Conservation (phyloP, 2,113 vertebrate species). For the Halichoeres trimaculatus region DNA sequence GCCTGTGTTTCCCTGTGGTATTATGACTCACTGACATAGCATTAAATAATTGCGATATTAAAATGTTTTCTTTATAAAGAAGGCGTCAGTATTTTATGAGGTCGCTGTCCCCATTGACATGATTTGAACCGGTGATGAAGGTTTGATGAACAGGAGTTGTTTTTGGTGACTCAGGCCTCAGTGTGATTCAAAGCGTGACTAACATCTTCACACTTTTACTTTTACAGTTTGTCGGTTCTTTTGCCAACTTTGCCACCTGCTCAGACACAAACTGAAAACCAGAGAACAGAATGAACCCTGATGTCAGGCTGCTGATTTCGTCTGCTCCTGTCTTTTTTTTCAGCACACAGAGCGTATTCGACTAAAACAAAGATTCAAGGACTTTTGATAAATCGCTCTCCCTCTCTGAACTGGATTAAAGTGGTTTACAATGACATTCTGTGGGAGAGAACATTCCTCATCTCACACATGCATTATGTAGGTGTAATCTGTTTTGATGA, state of each 20-base stretch:
- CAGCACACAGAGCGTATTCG: conserved; percentile 3
- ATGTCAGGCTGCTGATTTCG: neutral
- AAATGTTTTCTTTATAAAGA: neutral
- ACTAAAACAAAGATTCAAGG: conserved; percentile 12
- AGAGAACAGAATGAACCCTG: neutral
- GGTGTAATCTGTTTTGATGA: conserved; percentile 56
- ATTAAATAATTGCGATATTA: too few species aligned
- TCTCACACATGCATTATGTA: conserved; percentile 48
- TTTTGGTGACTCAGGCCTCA: conserved; percentile 13
- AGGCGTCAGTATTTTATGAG: neutral
- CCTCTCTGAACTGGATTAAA: conserved; percentile 41
- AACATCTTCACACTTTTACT: conserved; percentile 11
- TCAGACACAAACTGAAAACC: neutral
- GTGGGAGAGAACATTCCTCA: conserved; percentile 37
- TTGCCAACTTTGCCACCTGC: neutral
- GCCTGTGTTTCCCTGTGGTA: too few species aligned
- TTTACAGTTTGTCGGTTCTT: conserved; percentile 13
- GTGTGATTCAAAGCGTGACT: conserved; percentile 27
- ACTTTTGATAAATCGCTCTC: conserved; percentile 40
- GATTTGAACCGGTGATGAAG: neutral
- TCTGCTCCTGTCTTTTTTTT: neutral
- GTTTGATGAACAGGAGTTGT: neutral
- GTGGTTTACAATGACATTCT: conserved; percentile 43
- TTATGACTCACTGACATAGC: neutral
- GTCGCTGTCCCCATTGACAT: too few species aligned